Percentiles rank a stretch among this genome's conserved stretches.
These are phyloP conservation scores for Novumbra hubbsi DNA, from an alignment of 2,797 vertebrate species.

Conservation along the genomic window DNA sequence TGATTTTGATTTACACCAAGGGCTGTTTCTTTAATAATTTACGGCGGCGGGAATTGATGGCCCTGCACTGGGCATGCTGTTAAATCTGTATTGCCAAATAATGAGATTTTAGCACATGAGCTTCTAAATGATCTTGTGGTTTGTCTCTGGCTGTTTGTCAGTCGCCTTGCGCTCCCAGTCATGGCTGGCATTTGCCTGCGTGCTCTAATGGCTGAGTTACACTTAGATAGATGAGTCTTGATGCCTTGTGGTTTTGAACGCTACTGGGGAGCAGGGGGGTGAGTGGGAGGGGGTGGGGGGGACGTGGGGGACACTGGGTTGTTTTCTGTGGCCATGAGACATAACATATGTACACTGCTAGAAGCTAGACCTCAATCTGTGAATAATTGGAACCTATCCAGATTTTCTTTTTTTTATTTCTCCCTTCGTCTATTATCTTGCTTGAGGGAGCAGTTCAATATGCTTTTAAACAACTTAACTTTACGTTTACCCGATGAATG, in stretches of 20 bases:
- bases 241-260: conserved; percentile 80
- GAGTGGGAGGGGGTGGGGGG: conserved; percentile 24
- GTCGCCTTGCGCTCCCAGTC: conserved; percentile 92
- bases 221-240: conserved; percentile 99
- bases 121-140: conserved; percentile 99
- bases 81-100: conserved; percentile 99
- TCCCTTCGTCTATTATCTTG: not conserved
- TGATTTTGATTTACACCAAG: conserved; percentile 86
- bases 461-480: not conserved
- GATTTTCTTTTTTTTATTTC: not conserved
- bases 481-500: no score
- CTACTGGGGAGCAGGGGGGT: conserved; percentile 24
- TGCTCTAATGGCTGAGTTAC: conserved; percentile 99
- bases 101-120: conserved; percentile 98
- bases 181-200: conserved; percentile 98
- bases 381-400: conserved; percentile 3
- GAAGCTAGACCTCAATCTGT: conserved; percentile 8
- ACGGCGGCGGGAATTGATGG: conserved; percentile 98
- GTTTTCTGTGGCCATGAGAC: conserved; percentile 11
- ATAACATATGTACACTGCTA: conserved; percentile 7
- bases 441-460: conserved; percentile 1
- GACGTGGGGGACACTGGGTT: conserved; percentile 18
- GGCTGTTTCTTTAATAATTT: conserved; percentile 98
- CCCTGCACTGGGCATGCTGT: conserved; percentile 85
- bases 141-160: conserved; percentile 99